Evolutionary conservation across 1,140 invertebrate species (phyloP).

Genomic region (Eueides isabella): DNA sequence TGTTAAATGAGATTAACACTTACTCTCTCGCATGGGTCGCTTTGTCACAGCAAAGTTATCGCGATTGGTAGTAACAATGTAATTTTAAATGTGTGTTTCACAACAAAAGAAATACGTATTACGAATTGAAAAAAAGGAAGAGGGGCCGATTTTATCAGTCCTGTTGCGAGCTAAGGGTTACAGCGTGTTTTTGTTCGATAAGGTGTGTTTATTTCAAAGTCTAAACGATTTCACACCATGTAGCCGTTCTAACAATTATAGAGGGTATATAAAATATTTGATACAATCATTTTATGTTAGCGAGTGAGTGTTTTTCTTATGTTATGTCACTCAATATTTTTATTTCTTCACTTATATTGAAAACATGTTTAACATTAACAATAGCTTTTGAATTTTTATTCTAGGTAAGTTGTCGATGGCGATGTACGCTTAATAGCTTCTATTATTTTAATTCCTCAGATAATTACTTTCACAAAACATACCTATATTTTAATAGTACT

Average conservation of each 20-base stretch:
- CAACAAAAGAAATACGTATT: slow-evolving; percentile 55
- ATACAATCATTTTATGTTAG: background rate
- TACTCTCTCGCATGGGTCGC: slow-evolving; percentile 58
- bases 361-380: too few species aligned
- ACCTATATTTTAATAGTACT: too few species aligned
- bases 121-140: slow-evolving; percentile 49
- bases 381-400: too few species aligned
- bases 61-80: slow-evolving; percentile 72
- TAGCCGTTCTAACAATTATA: background rate
- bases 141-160: slow-evolving; percentile 42
- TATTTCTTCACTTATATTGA: background rate
- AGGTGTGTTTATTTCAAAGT: slow-evolving; percentile 5
- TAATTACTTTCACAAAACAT: too few species aligned
- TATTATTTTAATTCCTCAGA: too few species aligned
- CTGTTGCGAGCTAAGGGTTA: slow-evolving; percentile 44
- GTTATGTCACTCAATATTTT: background rate
- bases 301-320: background rate
- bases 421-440: too few species aligned
- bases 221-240: slow-evolving; percentile 19
- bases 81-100: slow-evolving; percentile 69
- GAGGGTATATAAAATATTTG: background rate
- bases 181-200: slow-evolving; percentile 28
- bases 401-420: too few species aligned
- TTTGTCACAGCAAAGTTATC: slow-evolving; percentile 70
- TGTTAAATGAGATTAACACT: slow-evolving; percentile 80